These are phyloP conservation scores for Dicycla oo DNA, from an alignment of 2,888 invertebrate genomes.

Conservation along the genomic window DNA sequence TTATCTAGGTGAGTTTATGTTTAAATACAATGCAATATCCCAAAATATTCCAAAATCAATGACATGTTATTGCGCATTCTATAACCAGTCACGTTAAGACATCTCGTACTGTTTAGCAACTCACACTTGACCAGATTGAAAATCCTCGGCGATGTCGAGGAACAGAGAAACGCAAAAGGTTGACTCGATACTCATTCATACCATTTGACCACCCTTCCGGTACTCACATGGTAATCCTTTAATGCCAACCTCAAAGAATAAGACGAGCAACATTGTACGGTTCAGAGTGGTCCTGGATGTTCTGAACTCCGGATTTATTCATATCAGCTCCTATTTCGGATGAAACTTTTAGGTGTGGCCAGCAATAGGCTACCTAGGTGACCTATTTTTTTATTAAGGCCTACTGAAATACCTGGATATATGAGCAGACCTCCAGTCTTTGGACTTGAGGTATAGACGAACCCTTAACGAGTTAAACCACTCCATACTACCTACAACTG, in stretches of 20 bases:
- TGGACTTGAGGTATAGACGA: background rate
- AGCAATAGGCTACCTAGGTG: no score
- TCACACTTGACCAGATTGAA: constrained; percentile 65
- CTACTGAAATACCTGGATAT: background rate
- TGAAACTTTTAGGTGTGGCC: background rate
- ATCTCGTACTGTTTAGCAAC: constrained; percentile 61
- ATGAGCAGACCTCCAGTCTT: background rate
- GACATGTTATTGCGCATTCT: constrained; percentile 58
- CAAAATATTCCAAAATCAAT: constrained; percentile 59
- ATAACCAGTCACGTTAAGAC: constrained; percentile 64
- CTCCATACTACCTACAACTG: background rate
- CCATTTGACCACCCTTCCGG: background rate
- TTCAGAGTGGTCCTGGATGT: background rate
- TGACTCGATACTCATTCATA: background rate
- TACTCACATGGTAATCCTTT: background rate
- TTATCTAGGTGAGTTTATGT: constrained; percentile 36
- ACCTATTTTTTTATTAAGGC: no score
- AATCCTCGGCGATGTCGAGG: constrained; percentile 54
- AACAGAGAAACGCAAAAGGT: constrained; percentile 25
- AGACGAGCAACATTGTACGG: background rate
- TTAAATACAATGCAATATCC: constrained; percentile 54
- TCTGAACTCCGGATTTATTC: background rate
- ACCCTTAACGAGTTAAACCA: background rate
- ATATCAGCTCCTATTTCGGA: background rate
- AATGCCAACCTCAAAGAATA: no score